phyloP scores from a whole-genome alignment of 2,797 vertebrate genomes.

The Anabas testudineus region DNA sequence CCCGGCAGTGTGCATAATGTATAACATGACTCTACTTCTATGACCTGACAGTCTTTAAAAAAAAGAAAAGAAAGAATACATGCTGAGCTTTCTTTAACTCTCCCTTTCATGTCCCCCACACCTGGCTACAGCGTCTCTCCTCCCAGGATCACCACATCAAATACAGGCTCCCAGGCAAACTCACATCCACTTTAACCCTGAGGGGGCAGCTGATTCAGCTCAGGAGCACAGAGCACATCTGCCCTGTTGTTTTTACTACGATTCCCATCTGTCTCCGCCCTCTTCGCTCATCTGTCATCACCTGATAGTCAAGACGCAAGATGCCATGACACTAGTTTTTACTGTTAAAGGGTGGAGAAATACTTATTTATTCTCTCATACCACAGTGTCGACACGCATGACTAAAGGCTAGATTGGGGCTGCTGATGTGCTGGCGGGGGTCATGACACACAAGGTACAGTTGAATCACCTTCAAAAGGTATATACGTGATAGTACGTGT shows the following conservation, averaged over 20 bases:
- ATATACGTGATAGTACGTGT: conserved; percentile 21
- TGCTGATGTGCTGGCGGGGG: conserved; percentile 50
- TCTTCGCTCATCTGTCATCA: conserved; percentile 72
- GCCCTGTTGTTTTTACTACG: conserved; percentile 74
- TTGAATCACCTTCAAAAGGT: conserved; percentile 48
- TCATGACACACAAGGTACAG: conserved; percentile 64
- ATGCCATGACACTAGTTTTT: conserved; percentile 64
- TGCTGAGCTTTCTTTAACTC: conserved; percentile 66
- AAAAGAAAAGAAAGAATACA: conserved; percentile 30
- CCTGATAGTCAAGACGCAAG: conserved; percentile 59
- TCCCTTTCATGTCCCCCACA: conserved; percentile 82
- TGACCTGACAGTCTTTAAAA: conserved; percentile 31
- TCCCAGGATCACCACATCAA: conserved; percentile 78
- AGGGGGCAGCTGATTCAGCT: conserved; percentile 73
- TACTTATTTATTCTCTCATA: conserved; percentile 44
- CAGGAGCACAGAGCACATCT: conserved; percentile 81
- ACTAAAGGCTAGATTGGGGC: conserved; percentile 36
- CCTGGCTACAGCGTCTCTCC: conserved; percentile 73
- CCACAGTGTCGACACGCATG: conserved; percentile 38
- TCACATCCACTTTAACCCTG: conserved; percentile 58
- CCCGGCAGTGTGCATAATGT: conserved; percentile 19
- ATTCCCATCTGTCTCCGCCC: conserved; percentile 81
- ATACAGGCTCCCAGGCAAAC: conserved; percentile 61
- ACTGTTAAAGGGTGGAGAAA: conserved; percentile 71
- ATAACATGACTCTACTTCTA: conserved; percentile 41